Conservation (phyloP, 1,140 invertebrate species). For the Cephus cinctus region DNA sequence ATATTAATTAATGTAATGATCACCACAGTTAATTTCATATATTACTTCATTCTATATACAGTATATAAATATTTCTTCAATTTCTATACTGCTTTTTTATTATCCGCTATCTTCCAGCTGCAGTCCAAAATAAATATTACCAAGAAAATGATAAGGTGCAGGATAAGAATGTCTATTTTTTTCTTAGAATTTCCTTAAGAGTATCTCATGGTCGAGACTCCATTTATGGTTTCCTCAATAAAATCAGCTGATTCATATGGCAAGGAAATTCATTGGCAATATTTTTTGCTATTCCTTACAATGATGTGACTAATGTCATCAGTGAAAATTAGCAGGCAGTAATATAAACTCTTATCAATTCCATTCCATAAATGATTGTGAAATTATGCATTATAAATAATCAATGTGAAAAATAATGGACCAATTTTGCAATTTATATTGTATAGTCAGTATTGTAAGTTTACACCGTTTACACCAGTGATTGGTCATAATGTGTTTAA, state of each 20-base stretch:
- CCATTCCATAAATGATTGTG: neutral
- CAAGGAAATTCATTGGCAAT: constrained; percentile 3
- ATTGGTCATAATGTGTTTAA: constrained; percentile 1
- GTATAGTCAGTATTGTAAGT: constrained; percentile 11
- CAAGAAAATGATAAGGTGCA: too few relatives aligned
- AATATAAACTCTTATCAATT: constrained; percentile 7
- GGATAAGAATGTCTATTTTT: too few relatives aligned
- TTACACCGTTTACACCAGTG: neutral
- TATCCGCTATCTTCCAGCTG: too few relatives aligned
- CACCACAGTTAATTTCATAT: constrained; percentile 10
- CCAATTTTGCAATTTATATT: constrained; percentile 15
- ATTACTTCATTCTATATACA: constrained; percentile 4
- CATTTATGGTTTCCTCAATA: neutral
- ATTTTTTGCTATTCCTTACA: constrained; percentile 21
- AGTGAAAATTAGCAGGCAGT: constrained; percentile 1
- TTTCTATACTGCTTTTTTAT: too few relatives aligned
- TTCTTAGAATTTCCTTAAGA: too few relatives aligned
- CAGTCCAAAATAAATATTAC: too few relatives aligned
- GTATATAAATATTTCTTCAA: neutral
- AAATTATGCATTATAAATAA: neutral
- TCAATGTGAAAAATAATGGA: constrained; percentile 11
- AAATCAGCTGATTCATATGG: neutral
- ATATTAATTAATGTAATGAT: neutral
- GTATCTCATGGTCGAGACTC: too few relatives aligned
- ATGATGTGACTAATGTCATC: constrained; percentile 1